These are phyloP conservation scores for Indri indri DNA, from an alignment of 2,113 vertebrate species.

Conservation along the genomic window DNA sequence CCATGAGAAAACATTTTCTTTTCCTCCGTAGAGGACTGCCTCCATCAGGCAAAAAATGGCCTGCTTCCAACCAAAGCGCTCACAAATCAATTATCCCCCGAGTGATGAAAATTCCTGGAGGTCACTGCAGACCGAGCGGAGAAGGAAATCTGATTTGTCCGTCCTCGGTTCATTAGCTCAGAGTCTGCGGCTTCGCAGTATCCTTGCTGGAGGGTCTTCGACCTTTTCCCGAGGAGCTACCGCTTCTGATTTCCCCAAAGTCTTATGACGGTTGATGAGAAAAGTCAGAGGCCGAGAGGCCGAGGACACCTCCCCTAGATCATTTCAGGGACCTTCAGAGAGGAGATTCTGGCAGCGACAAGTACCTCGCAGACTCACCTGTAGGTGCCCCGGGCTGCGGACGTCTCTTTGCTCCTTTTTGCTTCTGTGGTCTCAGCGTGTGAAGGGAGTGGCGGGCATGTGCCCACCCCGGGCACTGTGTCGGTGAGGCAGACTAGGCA, in stretches of 20 bases:
- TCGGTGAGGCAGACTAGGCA: not conserved
- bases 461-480: not conserved
- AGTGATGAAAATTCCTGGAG: constrained; percentile 68
- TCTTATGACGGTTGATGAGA: not conserved
- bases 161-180: not conserved
- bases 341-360: not conserved
- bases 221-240: not conserved
- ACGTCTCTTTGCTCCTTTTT: fast-evolving
- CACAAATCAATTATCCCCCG: constrained; percentile 37
- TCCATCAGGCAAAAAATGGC: not conserved
- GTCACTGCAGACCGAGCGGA: constrained; percentile 70
- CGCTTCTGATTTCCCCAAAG: constrained; percentile 28
- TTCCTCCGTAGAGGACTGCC: not conserved
- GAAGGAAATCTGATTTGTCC: not conserved
- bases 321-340: not conserved
- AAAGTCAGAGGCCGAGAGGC: not conserved
- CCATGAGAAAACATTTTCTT: not conserved
- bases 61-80: not conserved
- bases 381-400: fast-evolving
- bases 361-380: not conserved
- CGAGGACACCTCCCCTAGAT: not conserved
- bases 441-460: not conserved
- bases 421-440: not conserved
- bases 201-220: constrained; percentile 36
- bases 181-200: constrained; percentile 52